Conservation (phyloP, 2,888 invertebrate species). For the Stegophylla sp. region DNA sequence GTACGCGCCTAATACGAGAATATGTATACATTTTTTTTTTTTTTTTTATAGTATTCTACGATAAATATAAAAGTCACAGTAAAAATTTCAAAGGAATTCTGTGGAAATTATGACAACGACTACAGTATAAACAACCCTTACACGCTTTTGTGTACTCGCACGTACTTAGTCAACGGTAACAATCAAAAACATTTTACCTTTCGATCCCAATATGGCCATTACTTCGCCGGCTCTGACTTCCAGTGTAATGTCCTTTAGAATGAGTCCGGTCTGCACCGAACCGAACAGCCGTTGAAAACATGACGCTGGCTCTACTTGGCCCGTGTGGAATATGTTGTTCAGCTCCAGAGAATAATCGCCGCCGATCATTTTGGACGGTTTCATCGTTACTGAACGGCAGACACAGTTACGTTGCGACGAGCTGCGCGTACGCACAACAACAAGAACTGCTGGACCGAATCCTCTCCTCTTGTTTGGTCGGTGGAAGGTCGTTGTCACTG, state of each 20-base stretch:
- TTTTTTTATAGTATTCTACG: too few relatives aligned
- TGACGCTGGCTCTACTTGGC: slow-evolving; percentile 83
- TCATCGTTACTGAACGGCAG: slow-evolving; percentile 47
- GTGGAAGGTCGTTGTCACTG: slow-evolving; percentile 56
- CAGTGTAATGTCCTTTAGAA: slow-evolving; percentile 90
- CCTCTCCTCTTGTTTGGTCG: slow-evolving; percentile 15
- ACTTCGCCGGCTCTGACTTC: slow-evolving; percentile 92
- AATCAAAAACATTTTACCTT: slow-evolving; percentile 70
- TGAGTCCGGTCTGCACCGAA: slow-evolving; percentile 81
- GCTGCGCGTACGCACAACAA: slow-evolving; percentile 47
- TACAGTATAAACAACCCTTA: not conserved
- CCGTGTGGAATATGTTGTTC: slow-evolving; percentile 86
- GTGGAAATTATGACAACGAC: too few relatives aligned
- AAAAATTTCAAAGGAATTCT: too few relatives aligned
- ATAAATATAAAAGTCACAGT: too few relatives aligned
- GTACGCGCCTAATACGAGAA: too few relatives aligned
- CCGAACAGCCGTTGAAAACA: slow-evolving; percentile 78
- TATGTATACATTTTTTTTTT: slow-evolving; percentile 61
- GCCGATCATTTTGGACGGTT: slow-evolving; percentile 65
- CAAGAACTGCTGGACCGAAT: slow-evolving; percentile 58
- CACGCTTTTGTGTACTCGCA: not conserved
- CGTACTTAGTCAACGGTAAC: not conserved
- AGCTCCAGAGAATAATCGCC: slow-evolving; percentile 87
- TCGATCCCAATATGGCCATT: slow-evolving; percentile 89
- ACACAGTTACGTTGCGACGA: slow-evolving; percentile 31